Evolutionary conservation across 2,888 invertebrate species (phyloP), one percentile per base, ranked within the genome.

Genomic region (Conus canariensis): DNA sequence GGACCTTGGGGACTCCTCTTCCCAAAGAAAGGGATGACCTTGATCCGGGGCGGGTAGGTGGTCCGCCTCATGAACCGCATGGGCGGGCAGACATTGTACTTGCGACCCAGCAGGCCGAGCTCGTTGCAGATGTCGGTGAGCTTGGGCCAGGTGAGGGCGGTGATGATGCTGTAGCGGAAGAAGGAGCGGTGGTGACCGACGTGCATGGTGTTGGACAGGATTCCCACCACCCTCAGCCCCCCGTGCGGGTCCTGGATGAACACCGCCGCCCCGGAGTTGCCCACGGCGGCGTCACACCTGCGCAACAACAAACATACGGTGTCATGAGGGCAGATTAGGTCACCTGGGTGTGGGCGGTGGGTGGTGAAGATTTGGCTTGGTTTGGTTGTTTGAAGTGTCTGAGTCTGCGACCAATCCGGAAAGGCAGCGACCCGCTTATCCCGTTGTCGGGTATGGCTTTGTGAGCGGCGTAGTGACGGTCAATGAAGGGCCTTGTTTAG

Each of bases 251-350:
- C 94, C 80, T 93, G 92, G n/a, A 94, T 91, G 87, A 94, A 94
- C 8, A 94, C 93, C 0, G 95, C 94, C 3, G 95, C 94, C 2
- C 95, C 95, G 12, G 95, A 95, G 91, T 94, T 94, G 14, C 95
- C 95, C 60, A 92, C 91, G 0, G 93, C 92, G 0, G 95, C 93
- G 86, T 95, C 94, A 91, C 95, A 95, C 60, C 94, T 92, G 74
- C 10, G 12, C 45, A 87, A 85, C 25, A 64, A 64, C 64, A 64
- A 64, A 64, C 45, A 45, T 45, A 45, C 45, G 45, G 45, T 45
- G 45, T 45, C 45, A 45, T 45, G 45, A 3, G 45, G 45, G 45
- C 56, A 2, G 12, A 45, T 45, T 4, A 3, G 45, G 45, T 45
- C 45, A 3, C 45, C 45, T 45, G 45, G 45, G 45, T 45, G 4